Evolutionary conservation across 2,888 invertebrate species (phyloP), one percentile per base, ranked within the genome.

Genomic region (Ophion slaviceki): DNA sequence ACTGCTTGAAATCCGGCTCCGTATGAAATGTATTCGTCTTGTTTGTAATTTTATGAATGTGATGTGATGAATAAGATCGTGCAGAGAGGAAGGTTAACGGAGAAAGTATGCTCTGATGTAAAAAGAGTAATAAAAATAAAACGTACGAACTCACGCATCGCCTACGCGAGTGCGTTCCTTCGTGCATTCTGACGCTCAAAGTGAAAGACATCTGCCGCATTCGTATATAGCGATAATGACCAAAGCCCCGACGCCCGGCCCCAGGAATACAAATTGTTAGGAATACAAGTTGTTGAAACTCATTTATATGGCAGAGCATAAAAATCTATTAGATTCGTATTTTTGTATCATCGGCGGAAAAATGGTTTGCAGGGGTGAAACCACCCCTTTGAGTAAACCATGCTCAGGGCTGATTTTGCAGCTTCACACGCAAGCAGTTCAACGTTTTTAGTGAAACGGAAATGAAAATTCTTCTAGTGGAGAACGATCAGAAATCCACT

Each of bases 121-220:
- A 24, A 78, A 36, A 59, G 59, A 45, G 71, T 47, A 11, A 59
- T 72, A 59, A 83, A 74, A 77, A 79, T 24, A 75, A 80, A 45
- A 68, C 70, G 47, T 61, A 61, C 40, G 40, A 10, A 68, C 76
- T 28, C 77, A 88, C 86, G 88, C 89, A 90, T 92, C 92, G 88
- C 91, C 92, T 89, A 91, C 91, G 67, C 81, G 72, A 36, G 68
- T 36, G 68, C 74, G 86, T 88, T 87, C 87, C 90, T 92, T 92
- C 89, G 92, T 91, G 92, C 92, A 92, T 92, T 92, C 92, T 88
- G 88, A 87, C 88, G 91, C 88, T 90, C 90, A 90, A 91, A 92
- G 92, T 92, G 92, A 92, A 92, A 92, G 91, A 92, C 88, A 61
- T 75, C 47, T 40, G 82, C 86, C 74, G 86, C 87, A 85, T 89